Evolutionary conservation across 2,888 invertebrate species (phyloP).

Genomic region (Callosobruchus maculatus): DNA sequence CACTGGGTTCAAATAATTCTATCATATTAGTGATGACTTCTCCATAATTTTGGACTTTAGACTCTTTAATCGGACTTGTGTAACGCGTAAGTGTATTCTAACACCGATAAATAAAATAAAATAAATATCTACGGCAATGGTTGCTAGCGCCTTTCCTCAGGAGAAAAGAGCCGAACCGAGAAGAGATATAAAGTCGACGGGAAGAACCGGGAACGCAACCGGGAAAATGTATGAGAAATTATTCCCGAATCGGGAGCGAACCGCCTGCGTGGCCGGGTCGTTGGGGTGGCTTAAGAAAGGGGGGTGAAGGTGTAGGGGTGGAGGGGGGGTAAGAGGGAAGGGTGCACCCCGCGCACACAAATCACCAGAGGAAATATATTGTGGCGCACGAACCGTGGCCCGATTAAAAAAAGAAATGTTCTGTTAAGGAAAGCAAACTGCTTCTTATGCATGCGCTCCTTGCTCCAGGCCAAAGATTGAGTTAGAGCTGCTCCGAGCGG

Average conservation of each 20-base stretch:
- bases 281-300: conserved; percentile 31
- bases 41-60: too few relatives aligned
- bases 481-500: too few relatives aligned
- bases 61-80: too few relatives aligned
- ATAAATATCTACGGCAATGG: not conserved
- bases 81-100: too few relatives aligned
- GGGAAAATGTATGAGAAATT: conserved; percentile 44
- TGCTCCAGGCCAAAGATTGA: not conserved
- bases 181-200: conserved; percentile 15
- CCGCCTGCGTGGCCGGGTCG: conserved; percentile 17
- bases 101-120: not conserved
- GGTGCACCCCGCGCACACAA: conserved; percentile 37
- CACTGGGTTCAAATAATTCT: too few relatives aligned
- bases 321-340: conserved; percentile 25
- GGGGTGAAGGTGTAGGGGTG: too few relatives aligned
- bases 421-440: not conserved
- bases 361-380: conserved; percentile 48
- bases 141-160: conserved; percentile 18
- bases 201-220: conserved; percentile 11
- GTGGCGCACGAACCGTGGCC: conserved; percentile 15
- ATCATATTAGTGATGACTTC: too few relatives aligned
- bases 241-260: conserved; percentile 43
- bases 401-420: not conserved
- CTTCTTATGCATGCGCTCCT: not conserved
- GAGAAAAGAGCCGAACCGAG: conserved; percentile 32